Conservation (phyloP, 2,888 invertebrate species). For the Rhamphomyia laevipes region DNA sequence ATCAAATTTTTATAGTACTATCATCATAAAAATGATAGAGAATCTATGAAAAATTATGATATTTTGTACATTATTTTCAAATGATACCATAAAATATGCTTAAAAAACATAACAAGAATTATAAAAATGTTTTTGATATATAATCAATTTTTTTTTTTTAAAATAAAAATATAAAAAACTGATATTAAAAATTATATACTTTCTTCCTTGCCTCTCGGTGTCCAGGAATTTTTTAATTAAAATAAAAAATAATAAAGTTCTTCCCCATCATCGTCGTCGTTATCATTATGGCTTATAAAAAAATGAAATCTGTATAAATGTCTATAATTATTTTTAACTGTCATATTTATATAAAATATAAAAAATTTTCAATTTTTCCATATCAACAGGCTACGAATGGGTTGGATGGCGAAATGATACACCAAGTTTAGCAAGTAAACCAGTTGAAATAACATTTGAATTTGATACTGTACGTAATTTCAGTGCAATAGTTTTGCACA, state of each 20-base stretch:
- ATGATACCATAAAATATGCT: too few species aligned
- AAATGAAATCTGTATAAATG: background rate
- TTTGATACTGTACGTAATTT: conserved; percentile 69
- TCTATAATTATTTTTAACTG: background rate
- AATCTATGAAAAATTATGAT: too few species aligned
- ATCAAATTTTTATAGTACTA: too few species aligned
- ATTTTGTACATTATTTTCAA: too few species aligned
- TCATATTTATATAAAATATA: background rate
- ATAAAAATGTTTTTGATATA: too few species aligned
- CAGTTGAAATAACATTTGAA: conserved; percentile 64
- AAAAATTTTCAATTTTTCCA: background rate
- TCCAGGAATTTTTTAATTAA: conserved; percentile 1
- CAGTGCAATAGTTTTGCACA: conserved; percentile 58
- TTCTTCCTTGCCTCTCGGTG: background rate
- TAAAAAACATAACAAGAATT: too few species aligned
- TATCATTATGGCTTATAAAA: background rate
- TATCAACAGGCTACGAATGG: conserved; percentile 60
- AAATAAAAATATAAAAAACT: too few species aligned
- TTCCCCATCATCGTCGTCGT: too few species aligned
- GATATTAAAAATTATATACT: background rate
- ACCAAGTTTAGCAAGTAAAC: conserved; percentile 46
- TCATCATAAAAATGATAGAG: too few species aligned
- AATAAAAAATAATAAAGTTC: conserved; percentile 8
- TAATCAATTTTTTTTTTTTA: too few species aligned
- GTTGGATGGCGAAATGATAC: conserved; percentile 70